Conservation (phyloP, 2,888 invertebrate genomes). For the Opisthograptis luteolata region DNA sequence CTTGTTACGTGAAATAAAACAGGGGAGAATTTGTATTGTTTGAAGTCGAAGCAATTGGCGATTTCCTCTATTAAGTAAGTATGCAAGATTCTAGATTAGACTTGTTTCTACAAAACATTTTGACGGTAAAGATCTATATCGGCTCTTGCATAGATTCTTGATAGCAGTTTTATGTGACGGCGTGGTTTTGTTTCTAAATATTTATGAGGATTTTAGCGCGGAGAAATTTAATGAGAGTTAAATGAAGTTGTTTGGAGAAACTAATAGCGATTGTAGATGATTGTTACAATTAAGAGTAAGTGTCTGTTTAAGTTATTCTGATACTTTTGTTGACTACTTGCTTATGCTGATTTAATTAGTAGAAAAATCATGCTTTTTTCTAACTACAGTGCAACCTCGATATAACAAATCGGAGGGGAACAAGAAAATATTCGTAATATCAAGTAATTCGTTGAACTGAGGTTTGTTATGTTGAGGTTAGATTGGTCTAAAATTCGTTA, state of each 20-base stretch:
- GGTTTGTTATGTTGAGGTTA: too few species aligned
- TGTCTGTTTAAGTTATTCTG: too few species aligned
- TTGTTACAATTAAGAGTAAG: too few species aligned
- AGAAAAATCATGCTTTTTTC: too few species aligned
- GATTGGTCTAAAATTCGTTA: too few species aligned
- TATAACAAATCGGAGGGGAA: too few species aligned
- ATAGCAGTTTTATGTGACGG: slow-evolving; percentile 31
- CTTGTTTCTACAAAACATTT: slow-evolving; percentile 72
- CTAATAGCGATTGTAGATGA: slow-evolving; percentile 16
- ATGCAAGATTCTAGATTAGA: slow-evolving; percentile 68
- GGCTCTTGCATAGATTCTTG: slow-evolving; percentile 39
- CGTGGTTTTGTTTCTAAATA: slow-evolving; percentile 17
- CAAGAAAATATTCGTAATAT: too few species aligned
- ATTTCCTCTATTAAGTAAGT: slow-evolving; percentile 76
- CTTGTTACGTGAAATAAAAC: slow-evolving; percentile 4
- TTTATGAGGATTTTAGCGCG: slow-evolving; percentile 14
- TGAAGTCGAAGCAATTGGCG: slow-evolving; percentile 60
- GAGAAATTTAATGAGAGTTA: background rate
- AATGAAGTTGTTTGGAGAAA: slow-evolving; percentile 8
- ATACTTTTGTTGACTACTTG: too few species aligned
- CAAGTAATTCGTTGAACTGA: too few species aligned
- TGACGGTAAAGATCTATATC: slow-evolving; percentile 61
- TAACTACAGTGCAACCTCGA: too few species aligned
- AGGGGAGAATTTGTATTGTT: slow-evolving; percentile 22
- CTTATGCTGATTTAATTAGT: too few species aligned